A percentile compares a stretch with the other conserved stretches of the same genome.
These are phyloP conservation scores for Tiaroga cobitis DNA, from an alignment of 2,797 vertebrate genomes.

Conservation along the genomic window DNA sequence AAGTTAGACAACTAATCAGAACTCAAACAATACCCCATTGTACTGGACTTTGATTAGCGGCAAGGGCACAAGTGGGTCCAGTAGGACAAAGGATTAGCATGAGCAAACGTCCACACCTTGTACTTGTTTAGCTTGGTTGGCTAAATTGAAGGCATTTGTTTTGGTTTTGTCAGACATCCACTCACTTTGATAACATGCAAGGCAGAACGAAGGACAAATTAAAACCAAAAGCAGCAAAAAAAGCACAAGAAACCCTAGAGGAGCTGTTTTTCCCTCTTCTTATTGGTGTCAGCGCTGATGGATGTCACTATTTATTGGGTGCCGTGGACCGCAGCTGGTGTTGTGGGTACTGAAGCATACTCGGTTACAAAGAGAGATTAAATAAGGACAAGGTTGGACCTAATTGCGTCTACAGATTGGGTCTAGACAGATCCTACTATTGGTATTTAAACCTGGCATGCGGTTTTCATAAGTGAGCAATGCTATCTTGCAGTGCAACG, in stretches of 20 bases:
- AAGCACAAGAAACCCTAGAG: constrained; percentile 45
- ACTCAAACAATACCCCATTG: constrained; percentile 75
- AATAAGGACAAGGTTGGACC: constrained; percentile 55
- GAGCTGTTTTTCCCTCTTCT: constrained; percentile 64
- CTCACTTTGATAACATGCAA: constrained; percentile 78
- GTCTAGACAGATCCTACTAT: constrained; percentile 44
- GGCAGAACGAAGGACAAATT: constrained; percentile 77
- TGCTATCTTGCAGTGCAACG: constrained; percentile 25
- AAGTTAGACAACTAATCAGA: constrained; percentile 68
- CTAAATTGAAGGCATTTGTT: constrained; percentile 85
- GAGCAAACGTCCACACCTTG: constrained; percentile 64
- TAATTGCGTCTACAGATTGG: constrained; percentile 65
- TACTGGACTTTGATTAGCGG: constrained; percentile 71
- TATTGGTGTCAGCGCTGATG: constrained; percentile 72
- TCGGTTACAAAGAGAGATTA: constrained; percentile 55
- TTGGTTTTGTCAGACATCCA: constrained; percentile 64
- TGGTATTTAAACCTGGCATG: constrained; percentile 46
- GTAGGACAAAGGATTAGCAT: constrained; percentile 67
- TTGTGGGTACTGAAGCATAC: constrained; percentile 69
- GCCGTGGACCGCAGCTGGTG: constrained; percentile 68
- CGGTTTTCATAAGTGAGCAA: constrained; percentile 23
- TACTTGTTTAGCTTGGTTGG: constrained; percentile 81
- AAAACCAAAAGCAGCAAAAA: constrained; percentile 67
- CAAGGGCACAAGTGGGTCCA: constrained; percentile 1
- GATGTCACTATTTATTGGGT: constrained; percentile 63